Evolutionary conservation across 2,888 invertebrate genomes (phyloP).

Genomic region (Meandrusa payeni): DNA sequence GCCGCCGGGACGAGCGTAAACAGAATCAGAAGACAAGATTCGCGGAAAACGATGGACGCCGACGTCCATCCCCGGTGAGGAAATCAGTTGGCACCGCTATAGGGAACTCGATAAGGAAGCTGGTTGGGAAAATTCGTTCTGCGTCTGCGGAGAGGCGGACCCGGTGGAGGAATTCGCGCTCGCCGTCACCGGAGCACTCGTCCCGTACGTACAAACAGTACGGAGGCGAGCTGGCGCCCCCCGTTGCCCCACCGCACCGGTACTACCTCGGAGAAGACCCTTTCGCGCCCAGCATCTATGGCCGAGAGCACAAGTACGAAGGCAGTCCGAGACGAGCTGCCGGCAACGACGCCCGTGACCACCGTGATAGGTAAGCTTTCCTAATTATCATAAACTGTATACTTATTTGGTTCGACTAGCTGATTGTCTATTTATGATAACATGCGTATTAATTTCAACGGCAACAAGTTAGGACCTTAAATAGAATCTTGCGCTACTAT

Average conservation of each 20-base stretch:
- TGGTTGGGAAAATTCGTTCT: conserved; percentile 91
- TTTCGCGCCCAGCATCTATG: conserved; percentile 91
- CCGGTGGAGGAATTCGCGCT: conserved; percentile 81
- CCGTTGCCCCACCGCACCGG: conserved; percentile 83
- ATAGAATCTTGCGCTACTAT: conserved; percentile 65
- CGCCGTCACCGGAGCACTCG: conserved; percentile 82
- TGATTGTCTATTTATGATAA: conserved; percentile 9
- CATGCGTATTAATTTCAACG: conserved; percentile 32
- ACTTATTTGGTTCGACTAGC: conserved; percentile 9
- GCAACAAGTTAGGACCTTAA: conserved; percentile 53
- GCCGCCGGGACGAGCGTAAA: conserved; percentile 78
- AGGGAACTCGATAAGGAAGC: conserved; percentile 90
- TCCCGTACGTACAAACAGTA: conserved; percentile 76
- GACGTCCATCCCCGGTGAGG: conserved; percentile 63
- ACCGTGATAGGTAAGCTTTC: conserved; percentile 71
- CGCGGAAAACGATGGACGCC: conserved; percentile 58
- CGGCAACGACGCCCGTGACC: conserved; percentile 64
- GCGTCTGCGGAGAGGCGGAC: conserved; percentile 84
- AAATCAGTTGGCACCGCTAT: conserved; percentile 82
- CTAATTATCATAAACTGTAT: background rate
- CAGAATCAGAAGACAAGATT: conserved; percentile 87
- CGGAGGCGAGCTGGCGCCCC: conserved; percentile 72
- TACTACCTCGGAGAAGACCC: conserved; percentile 94
- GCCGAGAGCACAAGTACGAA: conserved; percentile 91
- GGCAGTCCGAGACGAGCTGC: conserved; percentile 79